These are phyloP conservation scores for Chamaea fasciata DNA, from an alignment of 2,113 vertebrate genomes.

Conservation along the genomic window DNA sequence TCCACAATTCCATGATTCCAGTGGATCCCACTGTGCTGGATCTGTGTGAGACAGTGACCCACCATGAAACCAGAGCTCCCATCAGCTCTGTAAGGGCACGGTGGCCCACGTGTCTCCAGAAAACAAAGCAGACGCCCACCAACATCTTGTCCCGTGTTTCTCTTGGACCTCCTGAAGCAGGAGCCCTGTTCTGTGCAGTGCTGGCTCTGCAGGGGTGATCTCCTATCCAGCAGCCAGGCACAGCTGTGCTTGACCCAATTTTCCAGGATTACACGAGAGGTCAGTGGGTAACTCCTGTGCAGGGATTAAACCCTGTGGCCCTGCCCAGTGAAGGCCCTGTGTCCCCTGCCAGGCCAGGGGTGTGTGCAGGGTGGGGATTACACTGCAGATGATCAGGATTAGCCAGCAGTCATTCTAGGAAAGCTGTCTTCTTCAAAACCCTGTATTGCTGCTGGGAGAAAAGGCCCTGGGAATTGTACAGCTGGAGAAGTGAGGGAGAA, in stretches of 20 bases:
- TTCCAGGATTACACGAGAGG: neutral
- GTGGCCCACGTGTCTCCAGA: accelerated
- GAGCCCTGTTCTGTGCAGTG: neutral
- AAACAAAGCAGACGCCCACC: neutral
- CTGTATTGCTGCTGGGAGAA: neutral
- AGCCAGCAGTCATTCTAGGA: neutral
- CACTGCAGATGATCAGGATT: neutral
- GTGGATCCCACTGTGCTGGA: neutral
- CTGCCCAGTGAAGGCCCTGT: neutral
- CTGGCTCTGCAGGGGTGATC: neutral
- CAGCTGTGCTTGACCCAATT: neutral
- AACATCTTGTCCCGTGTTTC: accelerated
- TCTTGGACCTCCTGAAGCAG: neutral
- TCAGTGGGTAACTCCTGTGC: constrained; percentile 12
- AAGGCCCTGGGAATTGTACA: neutral
- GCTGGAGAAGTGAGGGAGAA: neutral
- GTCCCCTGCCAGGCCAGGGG: neutral
- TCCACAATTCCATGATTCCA: neutral
- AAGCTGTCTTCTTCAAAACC: neutral
- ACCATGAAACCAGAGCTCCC: neutral
- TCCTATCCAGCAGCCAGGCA: neutral
- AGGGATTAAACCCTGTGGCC: neutral
- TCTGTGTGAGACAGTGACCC: neutral
- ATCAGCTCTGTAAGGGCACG: accelerated
- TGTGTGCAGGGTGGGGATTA: neutral